Percentiles rank a stretch among this genome's conserved stretches.
These are phyloP conservation scores for Gambelia wislizenii DNA, from an alignment of 2,797 vertebrate genomes.

Conservation along the genomic window DNA sequence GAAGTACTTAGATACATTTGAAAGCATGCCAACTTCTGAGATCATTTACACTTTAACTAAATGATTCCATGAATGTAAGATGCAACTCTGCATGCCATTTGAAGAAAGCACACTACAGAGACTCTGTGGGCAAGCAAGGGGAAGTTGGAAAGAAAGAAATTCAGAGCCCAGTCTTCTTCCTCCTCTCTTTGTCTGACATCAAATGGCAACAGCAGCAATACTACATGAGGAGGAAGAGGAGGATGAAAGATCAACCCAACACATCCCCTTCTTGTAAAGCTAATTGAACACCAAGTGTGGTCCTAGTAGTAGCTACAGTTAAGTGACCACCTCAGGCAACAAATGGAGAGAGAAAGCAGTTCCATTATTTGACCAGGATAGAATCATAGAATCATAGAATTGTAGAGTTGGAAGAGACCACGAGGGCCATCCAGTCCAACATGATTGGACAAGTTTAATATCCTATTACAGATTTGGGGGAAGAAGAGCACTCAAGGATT, in stretches of 20 bases:
- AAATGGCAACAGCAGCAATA: background rate
- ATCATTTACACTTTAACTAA: background rate
- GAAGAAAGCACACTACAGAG: background rate
- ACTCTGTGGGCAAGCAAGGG: background rate
- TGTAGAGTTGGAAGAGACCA: no score
- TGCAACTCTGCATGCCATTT: background rate
- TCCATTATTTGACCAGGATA: no score
- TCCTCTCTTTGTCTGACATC: background rate
- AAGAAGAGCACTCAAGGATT: no score
- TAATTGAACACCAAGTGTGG: no score
- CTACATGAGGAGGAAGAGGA: background rate
- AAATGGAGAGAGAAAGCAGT: no score
- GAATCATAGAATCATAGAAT: no score
- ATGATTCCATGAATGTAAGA: background rate
- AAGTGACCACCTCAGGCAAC: no score
- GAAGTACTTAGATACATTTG: background rate
- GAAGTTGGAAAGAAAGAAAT: background rate
- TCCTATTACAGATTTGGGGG: no score
- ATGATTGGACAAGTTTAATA: no score
- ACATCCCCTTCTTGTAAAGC: background rate
- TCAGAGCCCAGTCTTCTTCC: background rate
- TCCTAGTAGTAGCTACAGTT: no score
- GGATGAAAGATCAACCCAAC: no score
- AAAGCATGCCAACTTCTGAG: background rate
- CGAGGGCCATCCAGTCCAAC: no score